Base-by-base conservation (phyloP, 2,113 vertebrate genomes). In the Eurypyga helias region DNA sequence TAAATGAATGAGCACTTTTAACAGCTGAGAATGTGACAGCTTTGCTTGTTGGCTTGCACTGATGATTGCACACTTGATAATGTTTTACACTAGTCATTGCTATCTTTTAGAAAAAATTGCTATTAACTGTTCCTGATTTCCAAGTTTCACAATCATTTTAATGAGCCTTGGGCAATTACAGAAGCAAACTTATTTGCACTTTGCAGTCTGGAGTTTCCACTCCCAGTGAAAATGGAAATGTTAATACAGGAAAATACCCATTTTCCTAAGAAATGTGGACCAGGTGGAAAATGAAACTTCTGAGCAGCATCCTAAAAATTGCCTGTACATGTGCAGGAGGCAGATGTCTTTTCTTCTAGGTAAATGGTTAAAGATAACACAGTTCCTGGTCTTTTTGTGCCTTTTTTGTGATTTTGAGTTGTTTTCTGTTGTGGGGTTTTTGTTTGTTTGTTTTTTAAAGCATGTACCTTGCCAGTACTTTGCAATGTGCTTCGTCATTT, bases 201-300 rank as follows among this genome's bases (percentile, higher is more conserved):
- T 73, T 48, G 16, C 66, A 75, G 33, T 28, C 41, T 13, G 14
- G 15, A 45, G 17, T 72, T 90, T 70, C 54, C 8, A 46, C 2
- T 1, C 3, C 3, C 10, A 29, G 36, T 62, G 36, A 83, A 79
- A 92, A 43, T 36, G 38, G 43, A 86, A 80, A 72, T 25, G 51
- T 0, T n/a, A 11, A 41, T 31, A n/a, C 9, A 60, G 14, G 15
- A 69, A 51, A 88, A n/a, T 31, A 65, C 4, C 4, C 0, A 18
- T 11, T 75, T 85, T 93, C 7, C 20, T 52, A 20, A 31, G 34
- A 82, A 80, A 69, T 5, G 0, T 52, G 46, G 6, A 46, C 13
- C 33, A 62, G 5, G 3, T 34, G 10, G 8, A 73, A 90, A 96
- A 64, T 45, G 4, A 92, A 72, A 67, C 13, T 20, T 83, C 23